phyloP scores from a whole-genome alignment of 2,797 vertebrate species.

The Choloepus didactylus region DNA sequence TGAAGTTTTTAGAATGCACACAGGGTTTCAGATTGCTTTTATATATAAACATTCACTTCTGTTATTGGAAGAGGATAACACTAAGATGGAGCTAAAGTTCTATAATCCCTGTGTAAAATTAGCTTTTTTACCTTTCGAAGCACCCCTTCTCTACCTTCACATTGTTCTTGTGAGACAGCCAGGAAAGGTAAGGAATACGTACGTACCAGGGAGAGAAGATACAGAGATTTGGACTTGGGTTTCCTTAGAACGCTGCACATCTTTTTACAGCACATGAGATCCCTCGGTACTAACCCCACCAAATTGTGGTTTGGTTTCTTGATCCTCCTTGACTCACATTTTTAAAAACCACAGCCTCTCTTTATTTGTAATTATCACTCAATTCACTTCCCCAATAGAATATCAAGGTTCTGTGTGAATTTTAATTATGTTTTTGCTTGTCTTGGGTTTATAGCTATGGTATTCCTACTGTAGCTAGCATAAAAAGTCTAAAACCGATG shows the following conservation, averaged over 20 bases:
- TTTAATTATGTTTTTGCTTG: conserved; percentile 58
- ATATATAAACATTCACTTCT: neutral
- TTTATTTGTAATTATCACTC: conserved; percentile 44
- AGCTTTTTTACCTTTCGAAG: neutral
- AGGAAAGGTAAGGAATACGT: neutral
- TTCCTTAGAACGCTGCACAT: neutral
- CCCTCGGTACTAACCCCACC: neutral
- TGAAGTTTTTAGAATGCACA: neutral
- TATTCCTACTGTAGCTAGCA: conserved; percentile 5
- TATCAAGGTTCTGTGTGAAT: conserved; percentile 54
- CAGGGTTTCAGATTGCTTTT: conserved; percentile 1
- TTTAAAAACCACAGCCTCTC: conserved; percentile 54
- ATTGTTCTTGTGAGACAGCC: neutral
- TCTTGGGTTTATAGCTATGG: conserved; percentile 45
- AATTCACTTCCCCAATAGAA: conserved; percentile 49
- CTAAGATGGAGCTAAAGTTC: neutral
- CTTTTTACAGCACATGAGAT: neutral
- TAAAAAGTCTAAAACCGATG: conserved; percentile 23
- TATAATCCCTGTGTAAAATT: neutral
- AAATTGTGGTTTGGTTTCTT: conserved; percentile 4
- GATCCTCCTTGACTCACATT: conserved; percentile 36
- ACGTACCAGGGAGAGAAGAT: neutral
- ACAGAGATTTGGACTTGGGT: neutral
- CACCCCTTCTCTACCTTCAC: neutral
- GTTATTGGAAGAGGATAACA: neutral